A percentile compares a stretch with the other conserved stretches of the same genome.
Conservation (phyloP, 2,888 invertebrate species). For the Diaprepes abbreviatus region DNA sequence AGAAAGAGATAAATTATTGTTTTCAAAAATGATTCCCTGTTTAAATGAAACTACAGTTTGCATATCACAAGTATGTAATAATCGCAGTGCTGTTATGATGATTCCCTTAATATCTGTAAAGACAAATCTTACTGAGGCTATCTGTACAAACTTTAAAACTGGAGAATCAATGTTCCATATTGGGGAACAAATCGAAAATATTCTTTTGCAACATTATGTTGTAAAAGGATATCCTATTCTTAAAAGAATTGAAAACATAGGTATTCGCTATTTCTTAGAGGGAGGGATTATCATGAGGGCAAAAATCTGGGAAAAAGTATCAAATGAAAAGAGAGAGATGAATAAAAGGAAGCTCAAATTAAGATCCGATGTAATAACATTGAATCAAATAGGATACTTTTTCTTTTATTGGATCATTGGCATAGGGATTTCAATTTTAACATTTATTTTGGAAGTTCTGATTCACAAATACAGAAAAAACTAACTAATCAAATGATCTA, state of each 20-base stretch:
- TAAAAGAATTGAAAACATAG: neutral
- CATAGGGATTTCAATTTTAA: neutral
- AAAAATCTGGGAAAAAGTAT: no score
- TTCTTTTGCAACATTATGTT: constrained; percentile 1
- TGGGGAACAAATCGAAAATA: neutral
- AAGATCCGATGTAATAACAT: neutral
- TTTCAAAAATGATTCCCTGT: constrained; percentile 1
- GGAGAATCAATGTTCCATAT: neutral
- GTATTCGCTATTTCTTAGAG: neutral
- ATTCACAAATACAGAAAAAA: no score
- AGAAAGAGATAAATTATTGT: neutral
- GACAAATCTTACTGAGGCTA: neutral
- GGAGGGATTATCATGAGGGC: neutral
- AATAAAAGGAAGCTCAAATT: neutral
- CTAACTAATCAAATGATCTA: no score
- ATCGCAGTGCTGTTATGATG: neutral
- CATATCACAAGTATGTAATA: neutral
- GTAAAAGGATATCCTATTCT: constrained; percentile 18
- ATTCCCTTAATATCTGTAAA: neutral
- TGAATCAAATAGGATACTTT: neutral
- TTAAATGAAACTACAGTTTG: neutral
- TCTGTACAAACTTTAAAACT: neutral
- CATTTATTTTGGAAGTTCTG: constrained; percentile 6
- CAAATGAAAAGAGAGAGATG: neutral
- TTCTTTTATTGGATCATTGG: neutral